A percentile compares a stretch with the other conserved stretches of the same genome.
phyloP scores from a whole-genome alignment of 2,797 vertebrate genomes.

The Hephaestus fuliginosus region DNA sequence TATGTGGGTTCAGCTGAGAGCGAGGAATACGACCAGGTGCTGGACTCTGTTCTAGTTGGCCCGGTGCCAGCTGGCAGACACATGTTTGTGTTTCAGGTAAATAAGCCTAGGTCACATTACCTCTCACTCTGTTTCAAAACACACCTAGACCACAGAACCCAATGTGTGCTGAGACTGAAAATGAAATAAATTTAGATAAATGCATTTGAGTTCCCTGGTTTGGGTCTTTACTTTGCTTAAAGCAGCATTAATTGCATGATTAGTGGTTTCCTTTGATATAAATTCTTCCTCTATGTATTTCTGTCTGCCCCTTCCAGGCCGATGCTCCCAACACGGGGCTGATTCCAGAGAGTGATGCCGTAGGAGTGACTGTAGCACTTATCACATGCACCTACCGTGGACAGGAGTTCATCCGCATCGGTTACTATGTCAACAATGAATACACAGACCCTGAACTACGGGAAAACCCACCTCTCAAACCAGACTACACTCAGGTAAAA shows the following conservation, averaged over 20 bases:
- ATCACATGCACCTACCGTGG: slow-evolving; percentile 93
- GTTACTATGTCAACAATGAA: slow-evolving; percentile 94
- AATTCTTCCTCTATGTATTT: background rate
- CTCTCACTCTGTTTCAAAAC: background rate
- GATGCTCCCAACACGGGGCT: slow-evolving; percentile 89
- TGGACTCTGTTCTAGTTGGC: slow-evolving; percentile 92
- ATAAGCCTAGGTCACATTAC: background rate
- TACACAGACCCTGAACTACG: slow-evolving; percentile 89
- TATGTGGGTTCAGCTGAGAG: slow-evolving; percentile 95
- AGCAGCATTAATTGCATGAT: background rate
- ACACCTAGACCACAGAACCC: background rate
- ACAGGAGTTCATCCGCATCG: slow-evolving; percentile 93
- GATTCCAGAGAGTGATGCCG: slow-evolving; percentile 91
- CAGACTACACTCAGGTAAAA: slow-evolving; percentile 89
- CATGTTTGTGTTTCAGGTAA: slow-evolving; percentile 94
- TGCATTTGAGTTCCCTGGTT: background rate
- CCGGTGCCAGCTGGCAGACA: slow-evolving; percentile 93
- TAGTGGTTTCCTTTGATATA: background rate
- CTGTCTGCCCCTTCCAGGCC: slow-evolving; percentile 75
- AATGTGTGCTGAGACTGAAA: background rate
- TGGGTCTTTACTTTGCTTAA: background rate
- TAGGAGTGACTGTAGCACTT: slow-evolving; percentile 91
- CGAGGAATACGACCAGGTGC: slow-evolving; percentile 91
- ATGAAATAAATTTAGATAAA: background rate
- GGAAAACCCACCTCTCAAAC: slow-evolving; percentile 90